Evolutionary conservation across 2,888 invertebrate species (phyloP).

Genomic region (Ophion obscuratus): DNA sequence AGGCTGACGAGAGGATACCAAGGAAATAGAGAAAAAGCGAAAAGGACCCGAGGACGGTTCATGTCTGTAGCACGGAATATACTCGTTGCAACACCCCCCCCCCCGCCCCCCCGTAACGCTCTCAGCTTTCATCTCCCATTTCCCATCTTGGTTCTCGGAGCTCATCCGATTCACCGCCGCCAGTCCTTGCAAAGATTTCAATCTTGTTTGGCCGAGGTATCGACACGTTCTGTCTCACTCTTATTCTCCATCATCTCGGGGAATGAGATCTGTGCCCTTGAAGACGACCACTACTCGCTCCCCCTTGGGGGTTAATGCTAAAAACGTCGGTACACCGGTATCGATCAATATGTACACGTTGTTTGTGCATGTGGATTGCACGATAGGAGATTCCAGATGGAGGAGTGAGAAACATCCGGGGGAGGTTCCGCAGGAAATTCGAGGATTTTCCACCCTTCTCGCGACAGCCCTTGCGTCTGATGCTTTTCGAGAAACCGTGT

Average conservation of each 20-base stretch:
- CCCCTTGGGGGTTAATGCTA: slow-evolving; percentile 8
- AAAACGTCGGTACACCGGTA: slow-evolving; percentile 43
- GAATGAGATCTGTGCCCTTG: slow-evolving; percentile 58
- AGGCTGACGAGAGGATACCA: slow-evolving; percentile 18
- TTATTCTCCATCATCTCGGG: slow-evolving; percentile 64
- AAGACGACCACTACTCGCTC: slow-evolving; percentile 30
- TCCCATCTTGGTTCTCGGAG: slow-evolving; percentile 71
- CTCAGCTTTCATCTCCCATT: slow-evolving; percentile 74
- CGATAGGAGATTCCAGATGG: slow-evolving; percentile 38
- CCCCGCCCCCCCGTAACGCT: slow-evolving; percentile 40
- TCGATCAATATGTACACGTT: slow-evolving; percentile 50
- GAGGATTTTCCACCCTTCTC: slow-evolving; percentile 60
- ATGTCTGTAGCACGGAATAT: slow-evolving; percentile 46
- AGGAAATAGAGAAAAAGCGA: slow-evolving; percentile 36
- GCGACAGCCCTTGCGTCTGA: slow-evolving; percentile 33
- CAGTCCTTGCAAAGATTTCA: slow-evolving; percentile 78
- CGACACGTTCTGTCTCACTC: slow-evolving; percentile 73
- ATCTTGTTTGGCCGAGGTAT: slow-evolving; percentile 78
- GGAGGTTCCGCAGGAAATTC: slow-evolving; percentile 75
- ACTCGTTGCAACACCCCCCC: slow-evolving; percentile 35
- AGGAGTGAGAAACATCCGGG: slow-evolving; percentile 67
- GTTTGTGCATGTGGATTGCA: slow-evolving; percentile 19
- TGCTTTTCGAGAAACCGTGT: slow-evolving; percentile 19
- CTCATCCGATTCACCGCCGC: slow-evolving; percentile 75
- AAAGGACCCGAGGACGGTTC: slow-evolving; percentile 47